Evolutionary conservation across 1,140 invertebrate species (phyloP), one percentile per base, ranked within the genome.

Genomic region (Rhysida immarginata): DNA sequence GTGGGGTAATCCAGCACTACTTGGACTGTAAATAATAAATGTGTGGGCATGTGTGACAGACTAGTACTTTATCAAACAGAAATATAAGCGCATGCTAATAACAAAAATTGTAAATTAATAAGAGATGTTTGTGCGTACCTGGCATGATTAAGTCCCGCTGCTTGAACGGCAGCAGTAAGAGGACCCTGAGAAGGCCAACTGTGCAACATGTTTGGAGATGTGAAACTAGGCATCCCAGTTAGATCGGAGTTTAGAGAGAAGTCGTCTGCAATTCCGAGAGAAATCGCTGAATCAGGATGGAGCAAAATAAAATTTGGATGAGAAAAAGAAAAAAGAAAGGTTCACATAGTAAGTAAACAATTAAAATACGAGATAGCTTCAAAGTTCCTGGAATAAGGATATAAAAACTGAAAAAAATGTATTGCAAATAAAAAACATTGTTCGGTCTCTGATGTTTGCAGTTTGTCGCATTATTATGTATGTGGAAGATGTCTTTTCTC

Each of bases 161-260:
- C 64, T 51, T 69, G 68, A 5, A 70, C 62, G 23, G 65, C 71
- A 41, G 69, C 69, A 24, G 70, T 67, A 13, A 72, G 59, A n/a
- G 69, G 68, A 23, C 66, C 69, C 60, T 67, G 68, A 56, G 65
- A 60, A 25, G 56, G 43, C 66, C 66, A 68, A 45, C 60, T 64
- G 23, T 59, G 61, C 20, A 67, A 51, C 49, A 67, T 51, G 44
- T 59, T 58, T 2, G 63, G 59, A 29, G 65, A 63, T 42, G 61
- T 67, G 54, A 67, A 67, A 13, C 58, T 57, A 42, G 64, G 50
- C 27, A 66, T 29, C 21, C 58, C 65, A 14, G 26, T 58, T 29
- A 63, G 59, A 44, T 70, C 68, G 59, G 68, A 67, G 58, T 63
- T 66, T 55, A 71, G 53, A 51, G 63, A 61, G 59, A 69, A 71